Base-by-base conservation (phyloP, 2,888 invertebrate genomes). In the Nebria brevicollis region DNA sequence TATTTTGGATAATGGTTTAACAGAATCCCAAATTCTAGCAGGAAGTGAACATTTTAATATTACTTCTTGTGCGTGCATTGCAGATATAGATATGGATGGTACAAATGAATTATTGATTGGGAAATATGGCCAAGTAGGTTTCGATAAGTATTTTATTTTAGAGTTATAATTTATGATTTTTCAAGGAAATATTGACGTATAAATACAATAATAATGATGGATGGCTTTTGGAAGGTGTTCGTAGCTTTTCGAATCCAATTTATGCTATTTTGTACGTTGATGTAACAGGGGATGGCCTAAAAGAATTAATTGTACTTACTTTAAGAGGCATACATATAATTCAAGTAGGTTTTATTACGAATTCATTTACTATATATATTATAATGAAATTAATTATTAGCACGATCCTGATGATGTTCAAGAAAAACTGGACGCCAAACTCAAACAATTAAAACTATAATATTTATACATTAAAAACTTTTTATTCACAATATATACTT, bases 41-140 rank as follows among this genome's bases (percentile, higher is more conserved):
- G 88, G 90, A 68, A 92, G 92, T 84, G 91, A 93, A 83, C 87
- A 89, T 66, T 91, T 90, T 83, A 93, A 93, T 86, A 90, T 92
- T 82, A 90, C 92, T 65, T 88, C 93, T n/a, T 92, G 93, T 84
- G 91, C 91, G 54, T 91, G 92, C 85, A 90, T 93, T 11, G 92
- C 92, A 6, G 94, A 95, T 87, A 89, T 94, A 76, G 93, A 94
- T 87, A 92, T 94, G 90, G 94, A 94, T 88, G 93, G 94, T 0
- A 87, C 89, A 79, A 91, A 92, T 85, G 94, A 94, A 89, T 91
- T 95, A 81, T 85, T 94, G 26, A 87, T 95, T 64, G 94, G 94
- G 78, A 94, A 93, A 10, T 94, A 93, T 87, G 92, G 92, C 64
- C 92, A 93, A 87, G 92, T 92, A 86, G 15, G 13, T 65, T 20